These are phyloP conservation scores for Cathartes aura DNA, from an alignment of 2,113 vertebrate genomes.

Conservation along the genomic window DNA sequence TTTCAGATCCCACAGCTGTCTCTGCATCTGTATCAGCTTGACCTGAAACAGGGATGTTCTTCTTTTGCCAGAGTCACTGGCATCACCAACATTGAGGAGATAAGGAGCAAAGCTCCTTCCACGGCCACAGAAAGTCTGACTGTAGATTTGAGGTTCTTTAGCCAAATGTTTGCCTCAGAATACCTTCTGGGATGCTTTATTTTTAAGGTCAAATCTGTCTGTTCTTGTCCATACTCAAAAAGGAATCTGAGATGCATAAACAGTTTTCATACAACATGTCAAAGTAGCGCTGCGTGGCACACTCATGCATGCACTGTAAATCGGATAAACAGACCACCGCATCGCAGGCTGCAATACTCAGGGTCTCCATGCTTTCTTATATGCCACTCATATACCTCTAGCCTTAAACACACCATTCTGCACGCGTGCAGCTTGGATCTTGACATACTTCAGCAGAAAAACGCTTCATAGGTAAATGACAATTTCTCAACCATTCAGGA, in stretches of 20 bases:
- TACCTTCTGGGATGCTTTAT: not conserved
- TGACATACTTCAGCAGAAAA: not conserved
- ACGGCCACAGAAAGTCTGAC: not conserved
- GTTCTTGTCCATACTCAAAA: not conserved
- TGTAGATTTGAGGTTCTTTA: not conserved
- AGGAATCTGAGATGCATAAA: not conserved
- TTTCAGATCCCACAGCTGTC: not conserved
- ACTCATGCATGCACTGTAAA: fast-evolving
- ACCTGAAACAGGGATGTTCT: not conserved
- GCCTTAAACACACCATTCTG: not conserved
- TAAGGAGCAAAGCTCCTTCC: not conserved
- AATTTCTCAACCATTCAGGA: not conserved
- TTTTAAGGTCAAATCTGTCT: not conserved
- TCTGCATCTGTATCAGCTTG: not conserved
- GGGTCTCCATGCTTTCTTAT: fast-evolving
- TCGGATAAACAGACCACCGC: too few species aligned
- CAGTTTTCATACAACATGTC: not conserved
- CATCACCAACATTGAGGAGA: not conserved
- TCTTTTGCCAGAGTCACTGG: not conserved
- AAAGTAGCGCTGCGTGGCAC: not conserved
- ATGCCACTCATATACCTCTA: fast-evolving
- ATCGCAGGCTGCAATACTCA: not conserved
- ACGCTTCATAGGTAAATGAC: fast-evolving
- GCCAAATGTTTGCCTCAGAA: not conserved
- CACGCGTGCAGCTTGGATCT: not conserved